Evolutionary conservation across 1,140 invertebrate species (phyloP).

Genomic region (Leptinotarsa lineolata): DNA sequence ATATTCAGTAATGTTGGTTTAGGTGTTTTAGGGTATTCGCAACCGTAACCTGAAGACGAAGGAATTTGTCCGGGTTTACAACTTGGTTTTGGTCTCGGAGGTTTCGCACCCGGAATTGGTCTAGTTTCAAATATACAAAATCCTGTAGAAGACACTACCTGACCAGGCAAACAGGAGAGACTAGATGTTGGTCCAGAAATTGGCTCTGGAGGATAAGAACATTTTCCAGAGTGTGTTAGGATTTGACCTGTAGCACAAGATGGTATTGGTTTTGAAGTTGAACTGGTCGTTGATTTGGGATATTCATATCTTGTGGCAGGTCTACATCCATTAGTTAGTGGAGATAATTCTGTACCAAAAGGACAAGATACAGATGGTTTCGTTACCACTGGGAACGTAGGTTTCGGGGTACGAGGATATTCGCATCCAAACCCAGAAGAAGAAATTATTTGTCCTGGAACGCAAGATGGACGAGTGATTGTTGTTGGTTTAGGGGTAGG

Average conservation of each 20-base stretch:
- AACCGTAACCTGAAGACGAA: conserved; percentile 8
- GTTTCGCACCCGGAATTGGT: background rate
- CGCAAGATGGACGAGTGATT: background rate
- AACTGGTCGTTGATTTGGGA: background rate
- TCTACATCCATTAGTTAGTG: conserved; percentile 12
- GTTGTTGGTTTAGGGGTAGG: background rate
- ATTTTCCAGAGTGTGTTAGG: background rate
- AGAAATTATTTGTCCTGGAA: conserved; percentile 12
- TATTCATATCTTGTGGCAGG: background rate
- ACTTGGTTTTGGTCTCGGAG: background rate
- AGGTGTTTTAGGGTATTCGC: conserved; percentile 2
- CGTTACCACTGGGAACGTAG: background rate
- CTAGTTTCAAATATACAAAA: background rate
- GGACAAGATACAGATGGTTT: conserved; percentile 24
- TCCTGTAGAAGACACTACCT: background rate
- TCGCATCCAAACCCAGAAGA: conserved; percentile 14
- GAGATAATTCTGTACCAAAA: conserved; percentile 25
- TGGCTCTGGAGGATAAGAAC: background rate
- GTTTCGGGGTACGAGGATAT: background rate
- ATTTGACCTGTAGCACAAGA: background rate
- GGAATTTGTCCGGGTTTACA: conserved; percentile 19
- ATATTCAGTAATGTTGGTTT: conserved; percentile 8
- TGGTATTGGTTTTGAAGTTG: background rate
- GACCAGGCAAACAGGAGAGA: background rate
- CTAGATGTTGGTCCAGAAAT: background rate